Conservation (phyloP, 2,113 vertebrate species). For the Eleginops maclovinus region DNA sequence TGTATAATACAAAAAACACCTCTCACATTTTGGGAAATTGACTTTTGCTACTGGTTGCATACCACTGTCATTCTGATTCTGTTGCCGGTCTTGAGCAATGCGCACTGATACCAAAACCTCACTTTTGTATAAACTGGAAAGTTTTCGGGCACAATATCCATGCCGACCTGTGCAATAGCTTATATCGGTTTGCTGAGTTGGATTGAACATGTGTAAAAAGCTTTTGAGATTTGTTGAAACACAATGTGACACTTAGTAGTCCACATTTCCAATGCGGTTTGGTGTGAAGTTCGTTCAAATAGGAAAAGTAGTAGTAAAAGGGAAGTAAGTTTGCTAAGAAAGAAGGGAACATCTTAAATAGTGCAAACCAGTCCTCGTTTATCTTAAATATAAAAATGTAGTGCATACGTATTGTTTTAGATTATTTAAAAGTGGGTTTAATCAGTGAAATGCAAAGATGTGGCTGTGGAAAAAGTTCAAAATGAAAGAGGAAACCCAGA, state of each 20-base stretch:
- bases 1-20: neutral
- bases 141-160: too few species aligned
- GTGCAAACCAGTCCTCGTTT: neutral
- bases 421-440: neutral
- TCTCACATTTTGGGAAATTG: neutral
- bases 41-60: neutral
- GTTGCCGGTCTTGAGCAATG: neutral
- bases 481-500: neutral
- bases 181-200: neutral
- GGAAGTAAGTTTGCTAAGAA: neutral
- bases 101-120: neutral
- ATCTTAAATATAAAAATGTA: too few species aligned
- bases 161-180: neutral
- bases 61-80: neutral
- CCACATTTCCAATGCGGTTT: neutral
- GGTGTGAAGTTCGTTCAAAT: neutral
- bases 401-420: too few species aligned
- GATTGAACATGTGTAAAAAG: accelerated
- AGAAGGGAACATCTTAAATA: neutral
- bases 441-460: neutral
- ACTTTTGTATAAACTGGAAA: accelerated
- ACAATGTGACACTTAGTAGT: neutral
- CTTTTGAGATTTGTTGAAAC: neutral
- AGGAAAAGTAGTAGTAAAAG: too few species aligned
- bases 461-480: neutral